Percentiles rank a stretch among this genome's conserved stretches.
phyloP scores from a whole-genome alignment of 30 jellyfish, hydroid and myxozoan genomes.

The Sanderia malayensis region DNA sequence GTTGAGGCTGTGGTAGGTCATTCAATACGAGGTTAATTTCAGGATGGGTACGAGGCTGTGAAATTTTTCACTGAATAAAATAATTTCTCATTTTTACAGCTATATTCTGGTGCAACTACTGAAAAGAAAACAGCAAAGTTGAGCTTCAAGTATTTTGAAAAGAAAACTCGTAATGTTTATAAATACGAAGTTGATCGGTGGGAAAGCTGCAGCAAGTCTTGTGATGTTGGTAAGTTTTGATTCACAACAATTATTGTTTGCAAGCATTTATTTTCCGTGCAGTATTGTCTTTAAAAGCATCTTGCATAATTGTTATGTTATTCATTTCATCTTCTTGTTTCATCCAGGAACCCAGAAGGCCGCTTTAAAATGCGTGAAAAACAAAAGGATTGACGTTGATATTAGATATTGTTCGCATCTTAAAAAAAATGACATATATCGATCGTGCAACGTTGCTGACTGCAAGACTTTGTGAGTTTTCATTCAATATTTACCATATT shows the following conservation, averaged over 20 bases:
- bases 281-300: too few species aligned
- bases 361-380: constrained; percentile 23
- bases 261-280: too few species aligned
- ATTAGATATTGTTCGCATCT: constrained; percentile 30
- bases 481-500: too few species aligned
- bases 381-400: constrained; percentile 4
- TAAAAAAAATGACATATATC: constrained; percentile 13
- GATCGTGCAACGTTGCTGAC: constrained; percentile 23
- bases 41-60: too few species aligned
- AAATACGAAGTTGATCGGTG: constrained; percentile 52
- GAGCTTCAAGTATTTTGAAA: constrained; percentile 48
- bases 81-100: too few species aligned
- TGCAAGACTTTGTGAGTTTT: constrained; percentile 44
- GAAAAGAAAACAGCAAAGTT: constrained; percentile 32
- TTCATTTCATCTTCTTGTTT: background rate
- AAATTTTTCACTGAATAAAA: too few species aligned
- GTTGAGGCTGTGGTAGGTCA: constrained; percentile 71
- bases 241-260: too few species aligned
- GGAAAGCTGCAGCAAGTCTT: constrained; percentile 61
- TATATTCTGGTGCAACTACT: too few species aligned
- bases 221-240: constrained; percentile 59
- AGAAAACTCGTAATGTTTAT: constrained; percentile 20
- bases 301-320: too few species aligned
- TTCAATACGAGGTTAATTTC: background rate
- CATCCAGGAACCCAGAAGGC: constrained; percentile 33